Conservation (phyloP, 2,888 invertebrate genomes). For the Plemyria rubiginata region DNA sequence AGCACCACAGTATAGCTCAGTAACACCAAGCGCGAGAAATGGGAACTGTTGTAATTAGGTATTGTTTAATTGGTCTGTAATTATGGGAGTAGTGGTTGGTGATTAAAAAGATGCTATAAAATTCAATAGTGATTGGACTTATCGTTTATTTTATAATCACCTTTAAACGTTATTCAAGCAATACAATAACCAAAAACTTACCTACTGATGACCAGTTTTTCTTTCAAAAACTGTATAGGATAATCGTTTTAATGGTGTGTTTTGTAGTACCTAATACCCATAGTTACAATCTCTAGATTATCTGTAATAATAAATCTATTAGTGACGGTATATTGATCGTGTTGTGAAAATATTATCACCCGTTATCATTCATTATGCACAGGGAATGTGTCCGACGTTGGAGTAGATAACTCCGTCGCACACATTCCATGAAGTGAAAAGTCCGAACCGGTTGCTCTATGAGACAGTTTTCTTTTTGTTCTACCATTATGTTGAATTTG, state of each 20-base stretch:
- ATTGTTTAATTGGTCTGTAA: slow-evolving; percentile 28
- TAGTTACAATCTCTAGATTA: background rate
- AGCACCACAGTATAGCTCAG: too few relatives aligned
- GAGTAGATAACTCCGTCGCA: background rate
- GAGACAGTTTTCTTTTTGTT: background rate
- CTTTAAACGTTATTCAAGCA: background rate
- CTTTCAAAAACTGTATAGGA: too few relatives aligned
- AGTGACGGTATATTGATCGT: background rate
- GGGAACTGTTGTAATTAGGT: slow-evolving; percentile 36
- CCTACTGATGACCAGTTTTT: too few relatives aligned
- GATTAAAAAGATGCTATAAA: background rate
- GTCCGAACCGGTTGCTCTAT: background rate
- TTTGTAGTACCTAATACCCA: background rate
- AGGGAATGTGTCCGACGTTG: too few relatives aligned
- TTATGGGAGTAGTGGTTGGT: background rate
- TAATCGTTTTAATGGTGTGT: too few relatives aligned
- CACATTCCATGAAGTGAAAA: slow-evolving; percentile 8
- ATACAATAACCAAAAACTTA: too few relatives aligned
- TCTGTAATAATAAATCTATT: too few relatives aligned
- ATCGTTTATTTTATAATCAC: background rate
- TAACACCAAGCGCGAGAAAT: background rate
- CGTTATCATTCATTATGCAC: too few relatives aligned
- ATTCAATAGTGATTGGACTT: background rate
- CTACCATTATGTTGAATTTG: background rate
- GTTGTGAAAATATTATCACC: background rate